Evolutionary conservation across 2,888 invertebrate genomes (phyloP), one percentile per base, ranked within the genome.

Genomic region (Lamproptera curius): DNA sequence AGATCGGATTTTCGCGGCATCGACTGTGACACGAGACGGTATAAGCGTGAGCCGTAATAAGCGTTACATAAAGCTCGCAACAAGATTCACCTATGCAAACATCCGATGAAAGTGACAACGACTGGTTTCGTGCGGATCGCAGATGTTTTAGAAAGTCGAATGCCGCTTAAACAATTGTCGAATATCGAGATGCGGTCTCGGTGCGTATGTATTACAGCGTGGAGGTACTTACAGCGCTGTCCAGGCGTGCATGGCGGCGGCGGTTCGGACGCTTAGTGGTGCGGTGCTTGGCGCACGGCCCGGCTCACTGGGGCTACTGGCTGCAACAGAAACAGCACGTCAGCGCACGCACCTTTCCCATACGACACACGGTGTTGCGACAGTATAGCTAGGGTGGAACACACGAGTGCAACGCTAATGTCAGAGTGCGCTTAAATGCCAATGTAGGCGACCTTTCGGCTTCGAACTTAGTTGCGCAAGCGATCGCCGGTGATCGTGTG

Each of bases 401-500:
- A 73, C 77, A 80, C 75, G 79, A 80, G 83, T 84, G 85, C 85
- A 85, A 81, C 81, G 74, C 73, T 85, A 87, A 87, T 86, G 86
- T 83, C 86, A 87, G 77, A 84, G 84, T 83, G 81, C 82, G 81
- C 70, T 80, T 81, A 86, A 86, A 87, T 87, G 86, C 83, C 86
- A 86, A 83, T 83, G 83, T 73, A 71, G 80, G 69, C 79, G 86
- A 87, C 86, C 86, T 87, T 87, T 85, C 70, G 67, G 78, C 78
- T 76, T 73, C 71, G 68, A 78, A 74, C 73, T 65, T 64, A 63
- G 75, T 87, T 87, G 84, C 81, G 86, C 81, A 87, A 86, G 76
- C 70, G 77, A 82, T 79, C 81, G 76, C 76, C 80, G 75, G 76
- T 67, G 71, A 65, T 77, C 76, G 80, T 78, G 73, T 80, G 82